These are phyloP conservation scores for Andricus grossulariae DNA, from an alignment of 1,140 invertebrate species.

Conservation along the genomic window DNA sequence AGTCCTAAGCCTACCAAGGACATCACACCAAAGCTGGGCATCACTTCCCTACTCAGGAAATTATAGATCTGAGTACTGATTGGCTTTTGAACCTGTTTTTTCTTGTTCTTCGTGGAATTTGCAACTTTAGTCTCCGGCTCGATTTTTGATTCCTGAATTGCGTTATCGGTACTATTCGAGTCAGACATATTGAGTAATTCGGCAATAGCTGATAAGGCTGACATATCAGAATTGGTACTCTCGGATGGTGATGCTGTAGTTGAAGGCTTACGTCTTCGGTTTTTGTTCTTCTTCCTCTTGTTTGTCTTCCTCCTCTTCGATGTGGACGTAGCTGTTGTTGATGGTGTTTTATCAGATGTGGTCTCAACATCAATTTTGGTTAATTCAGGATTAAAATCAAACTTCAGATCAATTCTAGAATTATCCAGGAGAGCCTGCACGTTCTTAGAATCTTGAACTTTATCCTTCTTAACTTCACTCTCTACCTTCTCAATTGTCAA, in stretches of 20 bases:
- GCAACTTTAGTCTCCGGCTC: conserved; percentile 72
- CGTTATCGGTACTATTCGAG: conserved; percentile 59
- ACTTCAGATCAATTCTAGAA: conserved; percentile 62
- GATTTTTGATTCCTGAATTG: conserved; percentile 70
- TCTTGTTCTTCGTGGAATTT: conserved; percentile 65
- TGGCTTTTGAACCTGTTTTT: conserved; percentile 74
- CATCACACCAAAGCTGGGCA: conserved; percentile 86
- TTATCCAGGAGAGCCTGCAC: conserved; percentile 39
- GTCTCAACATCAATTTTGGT: conserved; percentile 56
- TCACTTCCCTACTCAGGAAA: conserved; percentile 85
- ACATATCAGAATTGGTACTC: neutral
- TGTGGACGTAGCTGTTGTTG: conserved; percentile 69
- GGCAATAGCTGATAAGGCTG: conserved; percentile 53
- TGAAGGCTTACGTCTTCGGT: conserved; percentile 75
- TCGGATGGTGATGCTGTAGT: conserved; percentile 60
- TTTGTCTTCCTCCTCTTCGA: conserved; percentile 70
- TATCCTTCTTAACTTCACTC: conserved; percentile 46
- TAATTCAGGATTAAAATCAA: conserved; percentile 64
- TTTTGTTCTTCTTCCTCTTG: conserved; percentile 80
- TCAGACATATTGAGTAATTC: conserved; percentile 56
- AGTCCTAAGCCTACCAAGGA: conserved; percentile 82
- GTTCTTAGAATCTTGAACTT: neutral
- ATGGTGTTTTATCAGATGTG: conserved; percentile 27
- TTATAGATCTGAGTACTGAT: conserved; percentile 86
- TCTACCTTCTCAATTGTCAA: conserved; percentile 64